Evolutionary conservation across 2,797 vertebrate species (phyloP).

Genomic region (Cephalopachus bancanus): DNA sequence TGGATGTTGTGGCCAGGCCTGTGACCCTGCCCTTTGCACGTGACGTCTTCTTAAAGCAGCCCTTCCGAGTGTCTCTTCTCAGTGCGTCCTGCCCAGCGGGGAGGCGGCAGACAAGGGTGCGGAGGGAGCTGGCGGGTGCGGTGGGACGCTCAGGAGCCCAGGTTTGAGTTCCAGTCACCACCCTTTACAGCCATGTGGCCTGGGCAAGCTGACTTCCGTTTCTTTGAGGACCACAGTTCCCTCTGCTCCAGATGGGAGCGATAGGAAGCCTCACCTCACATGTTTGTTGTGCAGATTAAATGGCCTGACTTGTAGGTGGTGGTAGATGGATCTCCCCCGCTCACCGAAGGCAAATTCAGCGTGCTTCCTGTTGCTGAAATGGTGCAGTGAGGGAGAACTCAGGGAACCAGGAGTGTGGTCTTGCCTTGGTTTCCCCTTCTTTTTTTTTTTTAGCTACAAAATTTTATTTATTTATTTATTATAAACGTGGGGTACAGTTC

Average conservation of each 20-base stretch:
- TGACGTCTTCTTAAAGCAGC: not conserved
- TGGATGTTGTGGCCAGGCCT: not conserved
- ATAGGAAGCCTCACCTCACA: not conserved
- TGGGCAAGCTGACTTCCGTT: not conserved
- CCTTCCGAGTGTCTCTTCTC: not conserved
- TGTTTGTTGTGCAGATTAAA: not conserved
- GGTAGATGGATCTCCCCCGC: no score
- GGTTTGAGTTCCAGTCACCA: not conserved
- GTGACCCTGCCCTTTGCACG: not conserved
- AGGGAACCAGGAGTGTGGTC: not conserved
- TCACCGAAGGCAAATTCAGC: not conserved
- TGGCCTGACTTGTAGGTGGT: not conserved
- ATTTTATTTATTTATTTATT: no score
- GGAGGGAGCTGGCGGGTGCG: not conserved
- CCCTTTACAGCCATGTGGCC: not conserved
- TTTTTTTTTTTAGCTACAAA: no score
- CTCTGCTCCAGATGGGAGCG: not conserved
- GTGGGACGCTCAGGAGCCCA: not conserved
- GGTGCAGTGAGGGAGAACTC: not conserved
- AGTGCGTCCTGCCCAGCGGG: not conserved
- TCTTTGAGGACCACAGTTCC: not conserved
- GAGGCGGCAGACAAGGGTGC: not conserved
- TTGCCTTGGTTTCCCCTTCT: not conserved
- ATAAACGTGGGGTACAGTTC: no score
- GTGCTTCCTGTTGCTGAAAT: not conserved